Conservation (phyloP, 2,797 vertebrate species). For the Momotus momota region DNA sequence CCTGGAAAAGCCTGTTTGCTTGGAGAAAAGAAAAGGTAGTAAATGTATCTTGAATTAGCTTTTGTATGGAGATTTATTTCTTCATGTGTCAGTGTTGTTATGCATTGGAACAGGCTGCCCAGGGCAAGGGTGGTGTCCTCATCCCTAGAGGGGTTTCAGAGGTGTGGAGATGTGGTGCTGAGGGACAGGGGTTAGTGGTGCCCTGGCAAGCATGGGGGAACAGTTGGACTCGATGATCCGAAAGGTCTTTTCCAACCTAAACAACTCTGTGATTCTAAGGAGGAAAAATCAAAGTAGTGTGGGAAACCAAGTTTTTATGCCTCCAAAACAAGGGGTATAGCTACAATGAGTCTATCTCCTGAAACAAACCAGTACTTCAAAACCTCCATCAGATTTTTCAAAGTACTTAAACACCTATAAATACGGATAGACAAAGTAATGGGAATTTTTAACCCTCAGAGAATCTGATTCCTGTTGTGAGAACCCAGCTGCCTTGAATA, state of each 20-base stretch:
- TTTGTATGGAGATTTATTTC: not conserved
- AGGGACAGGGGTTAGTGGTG: not conserved
- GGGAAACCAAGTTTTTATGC: not conserved
- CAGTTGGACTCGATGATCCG: accelerated
- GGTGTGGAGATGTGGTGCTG: accelerated
- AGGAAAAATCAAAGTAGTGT: not conserved
- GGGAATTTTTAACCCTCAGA: not conserved
- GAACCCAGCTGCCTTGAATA: not conserved
- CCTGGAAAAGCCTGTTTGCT: not conserved
- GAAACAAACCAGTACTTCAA: not conserved
- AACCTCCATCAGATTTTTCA: not conserved
- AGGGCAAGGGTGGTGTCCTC: not conserved
- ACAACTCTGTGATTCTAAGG: not conserved
- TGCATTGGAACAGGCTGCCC: not conserved
- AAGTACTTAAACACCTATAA: not conserved
- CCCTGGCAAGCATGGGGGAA: not conserved
- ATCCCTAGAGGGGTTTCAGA: not conserved
- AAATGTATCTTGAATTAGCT: not conserved
- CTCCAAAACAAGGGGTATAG: not conserved
- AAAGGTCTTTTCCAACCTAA: not conserved
- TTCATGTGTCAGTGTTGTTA: too few species aligned
- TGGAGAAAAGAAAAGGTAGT: not conserved
- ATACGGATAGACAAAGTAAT: not conserved
- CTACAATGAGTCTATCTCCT: not conserved
- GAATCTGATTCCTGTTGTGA: not conserved